Evolutionary conservation across 2,797 vertebrate genomes (phyloP).

Genomic region (Hemibagrus guttatus): DNA sequence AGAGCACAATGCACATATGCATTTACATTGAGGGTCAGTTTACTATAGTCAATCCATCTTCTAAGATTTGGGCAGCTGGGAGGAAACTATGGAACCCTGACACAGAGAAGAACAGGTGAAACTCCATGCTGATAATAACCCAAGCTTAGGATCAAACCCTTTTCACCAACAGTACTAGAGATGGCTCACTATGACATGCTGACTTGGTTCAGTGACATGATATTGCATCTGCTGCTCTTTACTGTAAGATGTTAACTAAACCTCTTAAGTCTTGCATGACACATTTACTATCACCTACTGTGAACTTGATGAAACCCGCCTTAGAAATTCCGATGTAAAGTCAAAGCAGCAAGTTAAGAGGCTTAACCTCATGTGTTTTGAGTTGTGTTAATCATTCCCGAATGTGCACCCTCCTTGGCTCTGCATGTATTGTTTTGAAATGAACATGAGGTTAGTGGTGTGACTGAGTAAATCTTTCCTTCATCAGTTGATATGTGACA

Average conservation of each 20-base stretch:
- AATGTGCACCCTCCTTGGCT: slow-evolving; percentile 26
- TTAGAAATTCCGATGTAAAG: slow-evolving; percentile 58
- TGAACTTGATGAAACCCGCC: slow-evolving; percentile 57
- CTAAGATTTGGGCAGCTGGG: not conserved
- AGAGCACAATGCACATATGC: not conserved
- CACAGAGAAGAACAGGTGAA: not conserved
- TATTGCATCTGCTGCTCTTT: slow-evolving; percentile 35
- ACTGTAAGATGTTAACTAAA: slow-evolving; percentile 52
- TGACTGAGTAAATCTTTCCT: slow-evolving; percentile 22
- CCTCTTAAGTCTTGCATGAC: slow-evolving; percentile 15
- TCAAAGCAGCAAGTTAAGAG: slow-evolving; percentile 44
- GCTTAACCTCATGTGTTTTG: slow-evolving; percentile 54
- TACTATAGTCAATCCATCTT: not conserved
- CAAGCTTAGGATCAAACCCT: not conserved
- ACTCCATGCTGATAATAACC: not conserved
- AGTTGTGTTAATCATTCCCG: slow-evolving; percentile 51
- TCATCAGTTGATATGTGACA: slow-evolving; percentile 4
- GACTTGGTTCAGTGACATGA: not conserved
- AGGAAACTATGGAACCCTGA: not conserved
- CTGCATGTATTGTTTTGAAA: slow-evolving; percentile 26
- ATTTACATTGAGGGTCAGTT: not conserved
- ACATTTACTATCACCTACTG: slow-evolving; percentile 41
- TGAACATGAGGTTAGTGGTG: slow-evolving; percentile 11
- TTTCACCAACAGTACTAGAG: not conserved
- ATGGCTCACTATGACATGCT: not conserved